Base-by-base conservation (phyloP, 2,888 invertebrate species). In the Eremobia ochroleuca region DNA sequence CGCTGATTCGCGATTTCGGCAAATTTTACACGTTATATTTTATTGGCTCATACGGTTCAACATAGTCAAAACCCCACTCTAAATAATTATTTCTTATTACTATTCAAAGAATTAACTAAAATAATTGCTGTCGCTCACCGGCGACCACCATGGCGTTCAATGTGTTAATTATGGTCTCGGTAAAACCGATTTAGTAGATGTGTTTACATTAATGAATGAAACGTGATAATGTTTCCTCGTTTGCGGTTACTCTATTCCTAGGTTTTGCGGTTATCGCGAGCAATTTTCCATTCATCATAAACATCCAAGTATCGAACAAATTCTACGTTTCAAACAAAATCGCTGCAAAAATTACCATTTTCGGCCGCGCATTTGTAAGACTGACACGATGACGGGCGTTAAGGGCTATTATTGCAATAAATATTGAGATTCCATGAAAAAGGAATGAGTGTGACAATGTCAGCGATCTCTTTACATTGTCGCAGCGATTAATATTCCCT, bases 401-500 rank as follows among this genome's bases (percentile, higher is more conserved):
- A 70, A 59, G 71, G 34, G 59, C 52, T 52, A 65, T 76, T 72
- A 66, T 85, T 62, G 66, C 67, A 55, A 81, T 52, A 49, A 61
- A 65, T 71, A 82, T 78, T 66, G 52, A 73, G 55, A 59, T 78
- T 59, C 72, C 34, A 43, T 69, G 62, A 43, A 83, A 82, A 82
- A 55, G 25, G 28, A 61, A 55, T 40, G 25, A 25, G 59, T 40
- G 64, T 68, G 37, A 67, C 83, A 72, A 72, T 77, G 69, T 79
- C 59, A 69, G 72, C 73, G 49, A 81, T 86, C 62, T 71, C 72
- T 76, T 79, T 59, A 81, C 82, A 77, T 55, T 81, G 82, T 86
- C 66, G 71, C 77, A 77, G 79, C 77, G 77, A 80, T 82, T 82
- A 79, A 81, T 83, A 84, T 82, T 81, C 78, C 79, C 76, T 85